These are phyloP conservation scores for Xiphydria camelus DNA, from an alignment of 2,888 invertebrate genomes.

Conservation along the genomic window DNA sequence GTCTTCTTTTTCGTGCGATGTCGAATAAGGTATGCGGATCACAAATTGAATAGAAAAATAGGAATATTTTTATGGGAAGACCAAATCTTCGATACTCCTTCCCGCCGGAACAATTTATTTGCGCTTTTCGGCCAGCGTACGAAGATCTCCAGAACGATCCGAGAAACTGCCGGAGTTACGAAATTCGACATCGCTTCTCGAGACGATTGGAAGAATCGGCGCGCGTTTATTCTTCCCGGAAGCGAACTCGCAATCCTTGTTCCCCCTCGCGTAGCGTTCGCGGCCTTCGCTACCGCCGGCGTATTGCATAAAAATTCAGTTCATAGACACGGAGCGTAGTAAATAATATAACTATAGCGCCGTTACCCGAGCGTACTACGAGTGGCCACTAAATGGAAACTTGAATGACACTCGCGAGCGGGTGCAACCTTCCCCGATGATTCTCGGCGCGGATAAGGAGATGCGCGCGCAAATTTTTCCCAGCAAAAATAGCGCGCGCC, in stretches of 20 bases:
- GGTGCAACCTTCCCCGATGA: slow-evolving; percentile 24
- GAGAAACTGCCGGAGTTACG: neutral
- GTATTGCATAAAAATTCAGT: slow-evolving; percentile 12
- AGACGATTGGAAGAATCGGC: slow-evolving; percentile 12
- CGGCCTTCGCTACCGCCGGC: slow-evolving; percentile 27
- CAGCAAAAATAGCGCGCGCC: too few relatives aligned
- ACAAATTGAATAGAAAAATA: too few relatives aligned
- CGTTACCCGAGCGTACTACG: slow-evolving; percentile 30
- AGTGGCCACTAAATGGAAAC: slow-evolving; percentile 32
- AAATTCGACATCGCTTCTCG: slow-evolving; percentile 7
- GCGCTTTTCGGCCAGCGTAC: too few relatives aligned
- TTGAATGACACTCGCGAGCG: slow-evolving; percentile 33
- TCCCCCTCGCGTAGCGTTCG: slow-evolving; percentile 12
- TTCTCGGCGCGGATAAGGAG: slow-evolving; percentile 33
- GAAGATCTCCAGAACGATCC: too few relatives aligned
- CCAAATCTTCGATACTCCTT: too few relatives aligned
- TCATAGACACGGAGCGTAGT: slow-evolving; percentile 32
- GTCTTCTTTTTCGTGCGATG: too few relatives aligned
- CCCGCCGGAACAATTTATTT: too few relatives aligned
- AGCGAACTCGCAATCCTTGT: slow-evolving; percentile 17
- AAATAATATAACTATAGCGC: slow-evolving; percentile 34
- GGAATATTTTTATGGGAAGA: too few relatives aligned
- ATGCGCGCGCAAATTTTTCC: too few relatives aligned
- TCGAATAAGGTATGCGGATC: too few relatives aligned
- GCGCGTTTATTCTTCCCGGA: slow-evolving; percentile 8